Percentiles rank a stretch among this genome's conserved stretches.
Evolutionary conservation across 1,140 invertebrate genomes (phyloP).

Genomic region (Kradibia gibbosae): DNA sequence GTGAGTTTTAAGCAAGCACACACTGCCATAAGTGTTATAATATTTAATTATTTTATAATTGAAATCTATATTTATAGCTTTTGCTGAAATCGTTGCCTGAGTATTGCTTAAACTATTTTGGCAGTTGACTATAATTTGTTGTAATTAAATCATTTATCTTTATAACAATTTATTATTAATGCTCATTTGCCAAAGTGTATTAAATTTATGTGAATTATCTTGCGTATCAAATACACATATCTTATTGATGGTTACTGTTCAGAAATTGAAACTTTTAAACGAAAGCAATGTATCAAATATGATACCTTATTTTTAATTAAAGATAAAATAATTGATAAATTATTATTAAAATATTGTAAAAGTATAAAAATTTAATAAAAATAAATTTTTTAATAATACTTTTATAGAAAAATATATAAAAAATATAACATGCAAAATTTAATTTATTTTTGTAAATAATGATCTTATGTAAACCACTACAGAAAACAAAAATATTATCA

Average conservation of each 20-base stretch:
- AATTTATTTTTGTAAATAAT: not conserved
- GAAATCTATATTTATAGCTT: conserved; percentile 43
- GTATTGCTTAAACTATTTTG: conserved; percentile 36
- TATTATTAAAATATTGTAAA: not conserved
- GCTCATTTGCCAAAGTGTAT: conserved; percentile 50
- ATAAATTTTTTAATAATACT: conserved; percentile 7
- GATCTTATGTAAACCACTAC: not conserved
- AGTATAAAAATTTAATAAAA: conserved; percentile 9
- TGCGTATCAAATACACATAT: conserved; percentile 35
- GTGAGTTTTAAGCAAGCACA: conserved; percentile 39
- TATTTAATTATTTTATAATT: conserved; percentile 38
- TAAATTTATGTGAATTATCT: conserved; percentile 49
- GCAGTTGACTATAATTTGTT: conserved; percentile 35
- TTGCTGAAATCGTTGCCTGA: conserved; percentile 29
- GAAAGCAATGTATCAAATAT: conserved; percentile 14
- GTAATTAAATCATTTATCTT: conserved; percentile 47
- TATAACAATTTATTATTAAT: conserved; percentile 42
- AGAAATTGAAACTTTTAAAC: conserved; percentile 31
- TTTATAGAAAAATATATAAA: conserved; percentile 5
- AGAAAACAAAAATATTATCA: not conserved
- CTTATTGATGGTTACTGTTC: conserved; percentile 35
- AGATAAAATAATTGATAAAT: conserved; percentile 12
- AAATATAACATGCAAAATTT: not conserved
- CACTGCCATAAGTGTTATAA: conserved; percentile 50
- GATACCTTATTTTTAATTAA: conserved; percentile 8